These are phyloP conservation scores for Heliconius congener DNA, from an alignment of 1,140 invertebrate genomes.

Conservation along the genomic window DNA sequence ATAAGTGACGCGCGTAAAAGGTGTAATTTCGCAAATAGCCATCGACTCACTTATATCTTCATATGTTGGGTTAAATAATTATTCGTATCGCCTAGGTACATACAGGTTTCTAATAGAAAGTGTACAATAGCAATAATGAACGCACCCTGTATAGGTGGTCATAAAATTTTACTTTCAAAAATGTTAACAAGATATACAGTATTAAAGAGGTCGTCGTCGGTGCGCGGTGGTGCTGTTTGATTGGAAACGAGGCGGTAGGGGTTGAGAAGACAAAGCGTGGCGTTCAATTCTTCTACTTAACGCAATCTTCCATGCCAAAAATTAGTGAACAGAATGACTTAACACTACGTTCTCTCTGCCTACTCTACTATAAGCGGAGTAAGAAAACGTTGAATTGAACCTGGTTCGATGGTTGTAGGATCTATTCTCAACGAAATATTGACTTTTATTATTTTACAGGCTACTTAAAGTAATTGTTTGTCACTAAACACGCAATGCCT, in stretches of 20 bases:
- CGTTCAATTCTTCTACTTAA: neutral
- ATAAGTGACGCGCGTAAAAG: conserved; percentile 55
- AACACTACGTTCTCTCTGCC: neutral
- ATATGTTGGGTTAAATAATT: conserved; percentile 47
- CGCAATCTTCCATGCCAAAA: neutral
- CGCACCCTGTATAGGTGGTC: conserved; percentile 2
- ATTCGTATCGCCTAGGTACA: conserved; percentile 30
- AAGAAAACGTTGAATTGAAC: too few species aligned
- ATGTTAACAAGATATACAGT: neutral
- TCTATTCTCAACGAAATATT: too few species aligned
- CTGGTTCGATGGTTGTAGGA: too few species aligned
- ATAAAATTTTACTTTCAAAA: conserved; percentile 8
- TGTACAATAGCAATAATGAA: conserved; percentile 17
- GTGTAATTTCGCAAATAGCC: conserved; percentile 69
- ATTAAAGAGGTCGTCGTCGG: neutral
- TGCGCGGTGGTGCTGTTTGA: neutral
- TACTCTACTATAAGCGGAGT: neutral
- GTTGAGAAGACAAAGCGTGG: neutral
- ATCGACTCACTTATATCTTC: conserved; percentile 42
- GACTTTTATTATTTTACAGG: too few species aligned
- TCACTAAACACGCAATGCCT: too few species aligned
- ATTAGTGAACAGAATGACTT: neutral
- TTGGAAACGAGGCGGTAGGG: too few species aligned
- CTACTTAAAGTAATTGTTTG: too few species aligned
- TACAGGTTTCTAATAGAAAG: conserved; percentile 32